phyloP scores from a whole-genome alignment of 2,797 vertebrate species.

The Hozukius guyotensis region DNA sequence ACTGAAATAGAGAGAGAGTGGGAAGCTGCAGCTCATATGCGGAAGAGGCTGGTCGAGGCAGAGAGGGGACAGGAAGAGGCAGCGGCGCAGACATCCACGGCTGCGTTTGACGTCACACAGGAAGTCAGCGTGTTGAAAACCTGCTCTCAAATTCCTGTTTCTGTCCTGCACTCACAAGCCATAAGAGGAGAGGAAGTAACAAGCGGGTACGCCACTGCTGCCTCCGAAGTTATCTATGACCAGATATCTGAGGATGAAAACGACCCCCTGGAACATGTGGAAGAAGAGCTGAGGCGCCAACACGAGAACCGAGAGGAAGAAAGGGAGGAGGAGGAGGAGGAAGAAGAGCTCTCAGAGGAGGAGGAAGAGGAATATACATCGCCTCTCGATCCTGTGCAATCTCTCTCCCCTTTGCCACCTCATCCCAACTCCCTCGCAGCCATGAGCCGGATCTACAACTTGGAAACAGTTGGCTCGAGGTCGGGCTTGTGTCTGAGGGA shows the following conservation, averaged over 20 bases:
- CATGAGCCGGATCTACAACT: slow-evolving; percentile 85
- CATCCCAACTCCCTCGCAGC: slow-evolving; percentile 65
- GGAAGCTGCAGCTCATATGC: slow-evolving; percentile 36
- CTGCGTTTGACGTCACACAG: slow-evolving; percentile 75
- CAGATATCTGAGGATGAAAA: slow-evolving; percentile 54
- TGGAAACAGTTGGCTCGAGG: slow-evolving; percentile 76
- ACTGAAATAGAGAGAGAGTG: slow-evolving; percentile 41
- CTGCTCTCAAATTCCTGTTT: slow-evolving; percentile 82
- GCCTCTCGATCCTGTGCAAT: slow-evolving; percentile 47
- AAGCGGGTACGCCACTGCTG: slow-evolving; percentile 3
- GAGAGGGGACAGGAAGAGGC: slow-evolving; percentile 70
- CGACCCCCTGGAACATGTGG: slow-evolving; percentile 61
- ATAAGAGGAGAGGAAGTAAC: slow-evolving; percentile 70
- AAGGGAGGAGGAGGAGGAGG: slow-evolving; percentile 32
- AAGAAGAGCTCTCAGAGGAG: slow-evolving; percentile 49
- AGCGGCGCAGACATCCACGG: slow-evolving; percentile 53
- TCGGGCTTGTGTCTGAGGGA: slow-evolving; percentile 74
- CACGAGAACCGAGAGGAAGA: slow-evolving; percentile 42
- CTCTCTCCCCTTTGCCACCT: slow-evolving; percentile 59
- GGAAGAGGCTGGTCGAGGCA: slow-evolving; percentile 31
- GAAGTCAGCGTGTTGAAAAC: slow-evolving; percentile 78
- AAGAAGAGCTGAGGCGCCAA: slow-evolving; percentile 44
- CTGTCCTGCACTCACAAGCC: slow-evolving; percentile 62
- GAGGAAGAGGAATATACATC: slow-evolving; percentile 55
- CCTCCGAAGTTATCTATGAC: slow-evolving; percentile 34